Conservation (phyloP, 2,113 vertebrate species). For the Saccopteryx leptura region DNA sequence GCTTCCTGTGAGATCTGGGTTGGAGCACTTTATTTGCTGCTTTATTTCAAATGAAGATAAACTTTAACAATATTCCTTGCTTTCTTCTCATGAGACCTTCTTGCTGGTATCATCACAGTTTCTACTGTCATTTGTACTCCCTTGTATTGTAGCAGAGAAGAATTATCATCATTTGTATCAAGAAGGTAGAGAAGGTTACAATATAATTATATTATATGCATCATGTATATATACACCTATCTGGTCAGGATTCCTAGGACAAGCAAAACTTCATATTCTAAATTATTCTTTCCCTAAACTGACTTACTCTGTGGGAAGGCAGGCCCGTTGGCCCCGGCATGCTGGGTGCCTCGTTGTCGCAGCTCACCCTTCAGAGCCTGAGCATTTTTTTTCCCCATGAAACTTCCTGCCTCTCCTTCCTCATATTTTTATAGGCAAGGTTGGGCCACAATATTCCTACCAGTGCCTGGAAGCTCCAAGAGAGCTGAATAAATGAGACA, state of each 20-base stretch:
- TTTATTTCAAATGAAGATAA: conserved; percentile 67
- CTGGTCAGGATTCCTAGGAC: conserved; percentile 44
- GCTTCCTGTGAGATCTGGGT: background rate
- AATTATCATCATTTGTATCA: conserved; percentile 60
- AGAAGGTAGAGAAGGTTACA: conserved; percentile 27
- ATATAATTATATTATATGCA: background rate
- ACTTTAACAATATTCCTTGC: conserved; percentile 76
- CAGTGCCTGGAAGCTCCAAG: conserved; percentile 43
- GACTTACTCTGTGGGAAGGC: conserved; percentile 57
- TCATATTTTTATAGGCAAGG: conserved; percentile 64
- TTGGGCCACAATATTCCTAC: conserved; percentile 52
- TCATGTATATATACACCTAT: background rate
- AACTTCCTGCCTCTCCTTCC: conserved; percentile 76
- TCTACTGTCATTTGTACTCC: conserved; percentile 57
- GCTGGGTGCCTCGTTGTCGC: conserved; percentile 32
- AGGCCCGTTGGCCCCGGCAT: conserved; percentile 49
- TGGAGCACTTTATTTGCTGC: conserved; percentile 57
- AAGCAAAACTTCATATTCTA: conserved; percentile 78
- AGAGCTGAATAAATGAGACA: conserved; percentile 73
- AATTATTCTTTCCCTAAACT: conserved; percentile 74
- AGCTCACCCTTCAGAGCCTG: conserved; percentile 67
- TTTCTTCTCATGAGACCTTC: conserved; percentile 43
- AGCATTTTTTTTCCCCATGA: conserved; percentile 68
- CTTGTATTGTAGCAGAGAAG: conserved; percentile 51
- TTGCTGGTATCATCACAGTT: conserved; percentile 61